A percentile compares a stretch with the other conserved stretches of the same genome.
These are phyloP conservation scores for Isichthys henryi DNA, from an alignment of 2,113 vertebrate genomes.

Conservation along the genomic window DNA sequence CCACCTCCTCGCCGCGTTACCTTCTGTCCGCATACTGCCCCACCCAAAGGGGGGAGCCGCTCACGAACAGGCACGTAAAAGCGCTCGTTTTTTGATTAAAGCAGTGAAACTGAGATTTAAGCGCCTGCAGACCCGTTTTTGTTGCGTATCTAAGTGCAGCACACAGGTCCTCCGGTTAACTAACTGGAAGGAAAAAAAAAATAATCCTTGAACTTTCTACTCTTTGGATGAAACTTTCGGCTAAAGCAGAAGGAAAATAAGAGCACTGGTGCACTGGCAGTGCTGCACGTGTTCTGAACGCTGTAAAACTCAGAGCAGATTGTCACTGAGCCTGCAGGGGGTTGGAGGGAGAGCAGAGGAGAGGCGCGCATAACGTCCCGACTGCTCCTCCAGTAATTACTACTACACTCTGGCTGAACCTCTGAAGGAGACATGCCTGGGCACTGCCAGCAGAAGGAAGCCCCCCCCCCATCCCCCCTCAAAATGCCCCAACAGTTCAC, in stretches of 20 bases:
- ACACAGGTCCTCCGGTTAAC: neutral
- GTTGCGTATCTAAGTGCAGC: neutral
- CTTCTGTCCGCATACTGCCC: neutral
- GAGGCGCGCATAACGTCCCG: conserved; percentile 45
- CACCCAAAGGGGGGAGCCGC: neutral
- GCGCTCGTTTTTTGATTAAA: neutral
- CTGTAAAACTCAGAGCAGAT: conserved; percentile 66
- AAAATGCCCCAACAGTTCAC: neutral
- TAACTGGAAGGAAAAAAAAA: neutral
- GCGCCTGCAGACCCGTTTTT: neutral
- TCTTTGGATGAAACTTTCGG: neutral
- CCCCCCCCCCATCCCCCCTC: neutral
- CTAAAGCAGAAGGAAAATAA: neutral
- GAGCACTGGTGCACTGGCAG: conserved; percentile 22
- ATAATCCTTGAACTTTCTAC: neutral
- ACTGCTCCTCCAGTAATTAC: conserved; percentile 54
- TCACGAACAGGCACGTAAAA: neutral
- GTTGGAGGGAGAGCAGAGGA: neutral
- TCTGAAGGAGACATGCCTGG: conserved; percentile 45
- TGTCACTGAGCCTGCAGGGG: conserved; percentile 53
- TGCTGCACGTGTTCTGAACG: conserved; percentile 29
- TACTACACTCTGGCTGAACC: conserved; percentile 70
- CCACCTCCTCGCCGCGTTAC: neutral
- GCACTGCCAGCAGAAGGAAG: conserved; percentile 2
- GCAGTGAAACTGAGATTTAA: neutral